These are phyloP conservation scores for Balaenoptera acutorostrata DNA, from an alignment of 2,113 vertebrate genomes.

Conservation along the genomic window DNA sequence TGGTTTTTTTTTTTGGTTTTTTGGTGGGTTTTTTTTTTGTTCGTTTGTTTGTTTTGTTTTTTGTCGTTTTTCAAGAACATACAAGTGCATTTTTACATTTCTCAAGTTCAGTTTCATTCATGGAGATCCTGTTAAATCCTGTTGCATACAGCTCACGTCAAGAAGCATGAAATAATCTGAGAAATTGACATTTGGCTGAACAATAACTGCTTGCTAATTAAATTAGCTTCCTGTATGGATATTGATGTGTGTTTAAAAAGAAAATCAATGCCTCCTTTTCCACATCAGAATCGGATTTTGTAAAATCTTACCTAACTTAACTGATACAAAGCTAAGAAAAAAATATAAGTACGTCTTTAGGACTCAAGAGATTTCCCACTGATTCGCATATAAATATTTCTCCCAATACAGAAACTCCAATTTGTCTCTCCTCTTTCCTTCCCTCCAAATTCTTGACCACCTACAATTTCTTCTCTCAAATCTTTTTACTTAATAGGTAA, in stretches of 20 bases:
- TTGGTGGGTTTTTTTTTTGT: too few relatives aligned
- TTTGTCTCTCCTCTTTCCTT: not conserved
- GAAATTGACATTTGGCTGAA: constrained; percentile 64
- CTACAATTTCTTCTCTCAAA: not conserved
- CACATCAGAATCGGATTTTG: not conserved
- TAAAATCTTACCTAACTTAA: not conserved
- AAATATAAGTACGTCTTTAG: not conserved
- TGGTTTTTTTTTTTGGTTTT: not conserved
- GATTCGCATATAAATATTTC: not conserved
- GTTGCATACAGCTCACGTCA: not conserved
- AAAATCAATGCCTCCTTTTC: constrained; percentile 66
- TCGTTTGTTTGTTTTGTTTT: not conserved
- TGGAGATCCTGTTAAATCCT: constrained; percentile 34
- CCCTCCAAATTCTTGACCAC: constrained; percentile 13
- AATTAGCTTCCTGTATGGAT: constrained; percentile 24
- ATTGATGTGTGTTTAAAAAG: constrained; percentile 62
- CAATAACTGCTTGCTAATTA: constrained; percentile 68
- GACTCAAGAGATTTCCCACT: not conserved
- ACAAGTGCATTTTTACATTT: constrained; percentile 39
- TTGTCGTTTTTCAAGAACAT: constrained; percentile 46
- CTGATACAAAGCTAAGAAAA: constrained; percentile 27
- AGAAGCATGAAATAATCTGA: constrained; percentile 52
- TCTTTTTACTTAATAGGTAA: not conserved
- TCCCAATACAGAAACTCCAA: not conserved
- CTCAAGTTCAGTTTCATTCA: not conserved